Evolutionary conservation across 2,888 invertebrate species (phyloP).

Genomic region (Cephus spinipes): DNA sequence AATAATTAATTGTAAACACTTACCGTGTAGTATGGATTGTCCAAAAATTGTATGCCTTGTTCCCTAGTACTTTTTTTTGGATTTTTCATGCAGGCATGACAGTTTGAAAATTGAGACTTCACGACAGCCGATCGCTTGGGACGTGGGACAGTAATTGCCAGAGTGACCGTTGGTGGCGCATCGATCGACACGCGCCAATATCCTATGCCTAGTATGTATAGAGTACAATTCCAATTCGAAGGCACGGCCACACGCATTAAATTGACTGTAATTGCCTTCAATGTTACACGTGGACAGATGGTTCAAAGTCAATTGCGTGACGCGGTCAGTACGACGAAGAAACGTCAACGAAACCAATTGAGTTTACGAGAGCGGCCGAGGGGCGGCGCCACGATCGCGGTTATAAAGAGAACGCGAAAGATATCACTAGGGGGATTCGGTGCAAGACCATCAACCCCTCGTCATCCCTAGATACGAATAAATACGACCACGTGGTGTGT

Average conservation of each 20-base stretch:
- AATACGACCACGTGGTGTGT: background rate
- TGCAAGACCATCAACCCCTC: background rate
- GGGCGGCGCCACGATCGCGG: constrained; percentile 5
- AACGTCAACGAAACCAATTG: constrained; percentile 41
- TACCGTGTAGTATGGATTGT: background rate
- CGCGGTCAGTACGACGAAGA: constrained; percentile 38
- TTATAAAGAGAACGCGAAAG: constrained; percentile 13
- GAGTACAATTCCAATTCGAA: constrained; percentile 36
- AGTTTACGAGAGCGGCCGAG: constrained; percentile 8
- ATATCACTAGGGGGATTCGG: background rate
- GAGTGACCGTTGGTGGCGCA: constrained; percentile 19
- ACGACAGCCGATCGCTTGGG: background rate
- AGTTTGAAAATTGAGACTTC: background rate
- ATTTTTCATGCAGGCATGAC: background rate
- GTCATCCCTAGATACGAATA: background rate
- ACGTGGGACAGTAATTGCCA: background rate
- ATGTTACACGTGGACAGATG: constrained; percentile 62
- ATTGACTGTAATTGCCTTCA: constrained; percentile 64
- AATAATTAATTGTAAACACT: background rate
- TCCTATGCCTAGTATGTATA: background rate
- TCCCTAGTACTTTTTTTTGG: background rate
- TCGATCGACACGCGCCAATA: constrained; percentile 28
- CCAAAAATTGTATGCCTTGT: background rate
- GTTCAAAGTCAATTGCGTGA: constrained; percentile 64
- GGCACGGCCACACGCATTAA: constrained; percentile 41